phyloP scores from a whole-genome alignment of 2,797 vertebrate species.

The Choloepus didactylus region DNA sequence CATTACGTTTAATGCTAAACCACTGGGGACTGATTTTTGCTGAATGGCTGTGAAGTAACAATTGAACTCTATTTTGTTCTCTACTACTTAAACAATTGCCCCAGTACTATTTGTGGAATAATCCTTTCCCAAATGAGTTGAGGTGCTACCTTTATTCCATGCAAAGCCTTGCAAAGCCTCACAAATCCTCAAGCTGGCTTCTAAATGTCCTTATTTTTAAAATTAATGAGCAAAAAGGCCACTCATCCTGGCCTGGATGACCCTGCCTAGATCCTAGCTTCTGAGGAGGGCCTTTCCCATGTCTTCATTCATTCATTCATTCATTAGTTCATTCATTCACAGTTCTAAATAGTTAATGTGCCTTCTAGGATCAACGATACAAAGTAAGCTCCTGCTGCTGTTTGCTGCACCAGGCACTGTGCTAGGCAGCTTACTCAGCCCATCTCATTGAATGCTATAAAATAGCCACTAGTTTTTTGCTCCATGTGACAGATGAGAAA shows the following conservation, averaged over 20 bases:
- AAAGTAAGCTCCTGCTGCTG: neutral
- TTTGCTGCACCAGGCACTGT: neutral
- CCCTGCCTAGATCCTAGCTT: neutral
- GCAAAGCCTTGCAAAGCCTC: neutral
- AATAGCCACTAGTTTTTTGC: neutral
- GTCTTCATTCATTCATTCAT: neutral
- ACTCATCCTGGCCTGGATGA: neutral
- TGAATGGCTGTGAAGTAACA: neutral
- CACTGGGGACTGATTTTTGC: neutral
- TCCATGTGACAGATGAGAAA: neutral
- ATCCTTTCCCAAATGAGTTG: neutral
- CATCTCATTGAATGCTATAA: neutral
- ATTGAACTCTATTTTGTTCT: neutral
- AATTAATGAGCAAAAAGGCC: neutral
- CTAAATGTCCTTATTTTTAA: neutral
- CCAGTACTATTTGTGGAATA: neutral
- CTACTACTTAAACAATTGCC: neutral
- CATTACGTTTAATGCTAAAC: neutral
- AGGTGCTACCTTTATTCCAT: neutral
- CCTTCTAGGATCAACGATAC: neutral
- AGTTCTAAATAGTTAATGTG: neutral
- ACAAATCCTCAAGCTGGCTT: neutral
- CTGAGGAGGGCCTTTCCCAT: neutral
- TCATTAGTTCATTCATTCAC: neutral
- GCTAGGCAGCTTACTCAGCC: neutral